phyloP scores from a whole-genome alignment of 1,140 invertebrate genomes.

The Papilio xuthus region DNA sequence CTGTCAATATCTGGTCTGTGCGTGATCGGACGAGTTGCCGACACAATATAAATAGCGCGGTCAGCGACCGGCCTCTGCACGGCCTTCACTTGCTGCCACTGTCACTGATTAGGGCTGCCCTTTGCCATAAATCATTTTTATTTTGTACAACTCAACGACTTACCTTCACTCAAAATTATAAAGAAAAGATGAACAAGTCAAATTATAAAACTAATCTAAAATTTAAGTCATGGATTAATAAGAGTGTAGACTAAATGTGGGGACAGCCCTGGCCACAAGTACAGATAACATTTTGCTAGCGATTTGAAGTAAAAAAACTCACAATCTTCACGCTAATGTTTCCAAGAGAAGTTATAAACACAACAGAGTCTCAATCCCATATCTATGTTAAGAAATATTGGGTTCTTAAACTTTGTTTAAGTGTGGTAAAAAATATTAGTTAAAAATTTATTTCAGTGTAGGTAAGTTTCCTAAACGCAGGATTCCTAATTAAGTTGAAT shows the following conservation, averaged over 20 bases:
- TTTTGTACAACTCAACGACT: not conserved
- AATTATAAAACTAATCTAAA: no score
- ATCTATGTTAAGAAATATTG: not conserved
- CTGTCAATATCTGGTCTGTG: constrained; percentile 49
- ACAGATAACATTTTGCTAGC: not conserved
- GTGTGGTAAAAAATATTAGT: no score
- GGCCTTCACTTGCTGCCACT: constrained; percentile 68
- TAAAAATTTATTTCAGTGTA: no score
- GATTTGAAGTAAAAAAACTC: not conserved
- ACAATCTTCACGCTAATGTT: not conserved
- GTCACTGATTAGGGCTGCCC: constrained; percentile 48
- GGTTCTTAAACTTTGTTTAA: no score
- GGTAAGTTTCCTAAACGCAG: no score
- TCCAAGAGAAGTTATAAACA: not conserved
- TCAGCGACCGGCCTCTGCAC: constrained; percentile 73
- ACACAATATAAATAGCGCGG: constrained; percentile 72
- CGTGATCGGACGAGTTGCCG: constrained; percentile 41
- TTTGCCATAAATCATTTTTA: not conserved
- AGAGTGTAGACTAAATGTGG: not conserved
- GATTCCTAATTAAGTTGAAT: not conserved
- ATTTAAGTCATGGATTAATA: not conserved
- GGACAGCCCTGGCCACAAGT: not conserved
- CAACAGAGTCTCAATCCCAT: not conserved
- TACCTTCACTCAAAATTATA: not conserved
- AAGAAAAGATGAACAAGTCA: no score